Base-by-base conservation (phyloP, 2,797 vertebrate species). In the Naso thynnoides region DNA sequence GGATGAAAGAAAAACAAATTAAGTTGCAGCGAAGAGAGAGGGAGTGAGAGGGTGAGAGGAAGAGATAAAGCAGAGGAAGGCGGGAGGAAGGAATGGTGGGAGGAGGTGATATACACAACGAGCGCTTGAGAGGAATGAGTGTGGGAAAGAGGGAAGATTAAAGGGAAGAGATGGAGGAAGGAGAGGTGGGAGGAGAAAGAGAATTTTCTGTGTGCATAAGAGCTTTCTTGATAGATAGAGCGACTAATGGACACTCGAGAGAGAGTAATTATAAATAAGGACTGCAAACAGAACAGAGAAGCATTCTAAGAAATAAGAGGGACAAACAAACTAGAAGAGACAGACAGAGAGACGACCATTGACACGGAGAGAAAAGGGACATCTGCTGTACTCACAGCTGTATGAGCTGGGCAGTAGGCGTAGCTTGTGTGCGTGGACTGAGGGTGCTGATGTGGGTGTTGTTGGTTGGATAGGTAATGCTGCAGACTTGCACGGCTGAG, bases 391-490 rank as follows among this genome's bases (percentile, higher is more conserved):
- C 96, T 97, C 92, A 97, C 96, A 84, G 95, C 83, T 81, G 95
- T 91, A 61, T 95, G 94, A 69, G 93, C 91, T n/a, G 93, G 85
- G 88, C 95, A 95, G 93, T 95, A 96, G 90, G 95, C 82, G 69
- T 96, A 95, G 93, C 93, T 94, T 73, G 95, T 87, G 49, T 95
- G 95, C 27, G 93, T 26, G 48, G 84, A 74, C 61, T 79, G 94
- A 70, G 94, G 94, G 84, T 78, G 76, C 23, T 82, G 79, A 4
- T 83, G 82, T 0, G 18, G 80, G 39, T 86, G 79, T 14, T 86
- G 88, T 16, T 86, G 76, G 42, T 86, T 78, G 62, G 81, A 73
- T 5, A 78, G 76, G 76, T 87, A 78, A 50, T 89, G 81, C 56
- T 84, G 88, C 55, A 96, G 90, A 90, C 90, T 93, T 39, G 93